A percentile compares a stretch with the other conserved stretches of the same genome.
Evolutionary conservation across 2,113 vertebrate species (phyloP).

Genomic region (Corythoichthys intestinalis): DNA sequence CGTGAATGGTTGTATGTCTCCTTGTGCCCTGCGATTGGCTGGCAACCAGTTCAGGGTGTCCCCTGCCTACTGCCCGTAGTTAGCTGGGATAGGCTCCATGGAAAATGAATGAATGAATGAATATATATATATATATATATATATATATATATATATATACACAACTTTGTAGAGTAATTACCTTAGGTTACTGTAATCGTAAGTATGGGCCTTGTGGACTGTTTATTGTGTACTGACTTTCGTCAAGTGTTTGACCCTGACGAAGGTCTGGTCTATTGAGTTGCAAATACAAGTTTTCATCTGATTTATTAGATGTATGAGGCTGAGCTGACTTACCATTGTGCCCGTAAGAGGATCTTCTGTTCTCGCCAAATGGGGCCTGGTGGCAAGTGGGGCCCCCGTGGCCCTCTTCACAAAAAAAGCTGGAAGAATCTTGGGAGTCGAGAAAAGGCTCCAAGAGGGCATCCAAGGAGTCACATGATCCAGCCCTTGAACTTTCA

Average conservation of each 20-base stretch:
- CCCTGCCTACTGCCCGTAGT: too few relatives aligned
- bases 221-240: background rate
- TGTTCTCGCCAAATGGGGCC: slow-evolving; percentile 39
- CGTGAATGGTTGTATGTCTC: too few relatives aligned
- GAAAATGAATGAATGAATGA: too few relatives aligned
- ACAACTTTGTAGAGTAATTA: background rate
- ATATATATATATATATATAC: too few relatives aligned
- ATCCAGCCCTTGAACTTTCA: slow-evolving; percentile 41
- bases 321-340: slow-evolving; percentile 41
- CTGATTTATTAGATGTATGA: background rate
- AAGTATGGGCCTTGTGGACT: background rate
- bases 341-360: slow-evolving; percentile 62
- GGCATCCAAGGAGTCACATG: slow-evolving; percentile 46
- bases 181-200: background rate
- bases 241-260: background rate
- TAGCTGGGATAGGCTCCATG: too few relatives aligned
- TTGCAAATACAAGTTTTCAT: background rate
- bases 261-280: background rate
- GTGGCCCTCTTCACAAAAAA: slow-evolving; percentile 57
- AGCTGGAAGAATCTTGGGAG: slow-evolving; percentile 27
- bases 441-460: slow-evolving; percentile 64
- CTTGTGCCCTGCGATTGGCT: too few relatives aligned
- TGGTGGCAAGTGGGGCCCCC: slow-evolving; percentile 29
- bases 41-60: too few relatives aligned
- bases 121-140: too few relatives aligned